Percentiles rank a stretch among this genome's conserved stretches.
Conservation (phyloP, 37 sponge, comb jelly and placozoan genomes). For the Beroe ovata region DNA sequence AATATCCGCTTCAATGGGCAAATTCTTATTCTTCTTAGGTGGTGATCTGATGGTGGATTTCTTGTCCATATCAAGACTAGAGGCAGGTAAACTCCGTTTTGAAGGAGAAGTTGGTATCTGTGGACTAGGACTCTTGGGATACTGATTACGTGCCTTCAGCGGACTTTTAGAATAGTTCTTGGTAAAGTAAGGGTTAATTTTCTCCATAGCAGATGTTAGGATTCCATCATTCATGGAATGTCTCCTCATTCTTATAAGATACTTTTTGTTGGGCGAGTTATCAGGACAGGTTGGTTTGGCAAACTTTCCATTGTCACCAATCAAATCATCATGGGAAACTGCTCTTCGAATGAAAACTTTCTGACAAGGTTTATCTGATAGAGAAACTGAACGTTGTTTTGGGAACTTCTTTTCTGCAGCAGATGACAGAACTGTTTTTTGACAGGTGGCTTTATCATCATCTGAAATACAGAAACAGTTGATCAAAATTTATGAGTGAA, state of each 20-base stretch:
- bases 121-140: not conserved
- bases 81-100: not conserved
- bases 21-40: conserved; percentile 5
- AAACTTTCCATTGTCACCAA: not conserved
- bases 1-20: conserved; percentile 49
- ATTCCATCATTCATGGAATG: conserved; percentile 64
- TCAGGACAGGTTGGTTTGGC: conserved; percentile 13
- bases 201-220: conserved; percentile 12
- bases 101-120: not conserved
- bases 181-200: conserved; percentile 60
- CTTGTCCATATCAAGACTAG: not conserved
- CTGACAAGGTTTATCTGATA: conserved; percentile 24
- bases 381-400: conserved; percentile 24
- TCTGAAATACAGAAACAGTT: too few species aligned
- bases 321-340: conserved; percentile 45
- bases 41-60: conserved; percentile 13
- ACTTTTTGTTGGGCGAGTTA: not conserved
- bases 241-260: conserved; percentile 1
- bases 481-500: too few species aligned
- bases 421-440: not conserved
- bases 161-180: conserved; percentile 47
- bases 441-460: not conserved
- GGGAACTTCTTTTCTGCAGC: not conserved
- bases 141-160: not conserved
- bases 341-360: conserved; percentile 17